These are phyloP conservation scores for Leptonema lineaticorne DNA, from an alignment of 1,140 invertebrate species.

Conservation along the genomic window DNA sequence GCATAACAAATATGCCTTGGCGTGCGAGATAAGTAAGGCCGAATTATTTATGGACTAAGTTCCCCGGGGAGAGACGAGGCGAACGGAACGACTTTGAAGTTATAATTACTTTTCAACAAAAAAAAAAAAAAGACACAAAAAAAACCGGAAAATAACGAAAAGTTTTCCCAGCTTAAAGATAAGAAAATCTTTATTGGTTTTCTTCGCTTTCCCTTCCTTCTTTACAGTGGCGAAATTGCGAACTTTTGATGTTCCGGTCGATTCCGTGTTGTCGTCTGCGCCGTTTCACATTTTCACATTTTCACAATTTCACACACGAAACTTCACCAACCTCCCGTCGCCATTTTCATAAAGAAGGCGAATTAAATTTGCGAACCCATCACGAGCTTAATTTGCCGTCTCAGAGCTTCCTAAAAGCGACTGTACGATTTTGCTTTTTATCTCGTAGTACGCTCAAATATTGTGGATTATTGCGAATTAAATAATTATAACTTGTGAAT, in stretches of 20 bases:
- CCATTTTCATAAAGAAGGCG: too few relatives aligned
- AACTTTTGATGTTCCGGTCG: conserved; percentile 25
- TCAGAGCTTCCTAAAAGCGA: too few relatives aligned
- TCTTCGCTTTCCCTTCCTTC: conserved; percentile 10
- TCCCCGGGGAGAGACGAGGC: conserved; percentile 28
- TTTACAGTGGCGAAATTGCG: too few relatives aligned
- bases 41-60: conserved; percentile 40
- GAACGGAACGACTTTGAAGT: conserved; percentile 36
- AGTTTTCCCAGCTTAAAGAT: conserved; percentile 35
- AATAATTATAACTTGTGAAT: too few relatives aligned
- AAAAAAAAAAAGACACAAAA: conserved; percentile 36
- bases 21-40: conserved; percentile 22
- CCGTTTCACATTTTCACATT: neutral
- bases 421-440: too few relatives aligned
- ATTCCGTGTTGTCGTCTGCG: neutral
- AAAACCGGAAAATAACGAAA: conserved; percentile 30
- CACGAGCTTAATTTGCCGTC: too few relatives aligned
- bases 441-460: too few relatives aligned
- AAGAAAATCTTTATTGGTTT: conserved; percentile 37
- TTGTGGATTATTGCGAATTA: too few relatives aligned
- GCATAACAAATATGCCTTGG: conserved; percentile 27
- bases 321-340: neutral
- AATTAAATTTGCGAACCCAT: too few relatives aligned
- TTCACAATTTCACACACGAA: neutral
- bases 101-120: conserved; percentile 42